phyloP scores from a whole-genome alignment of 2,113 vertebrate species.

The Motacilla tschutschensis region DNA sequence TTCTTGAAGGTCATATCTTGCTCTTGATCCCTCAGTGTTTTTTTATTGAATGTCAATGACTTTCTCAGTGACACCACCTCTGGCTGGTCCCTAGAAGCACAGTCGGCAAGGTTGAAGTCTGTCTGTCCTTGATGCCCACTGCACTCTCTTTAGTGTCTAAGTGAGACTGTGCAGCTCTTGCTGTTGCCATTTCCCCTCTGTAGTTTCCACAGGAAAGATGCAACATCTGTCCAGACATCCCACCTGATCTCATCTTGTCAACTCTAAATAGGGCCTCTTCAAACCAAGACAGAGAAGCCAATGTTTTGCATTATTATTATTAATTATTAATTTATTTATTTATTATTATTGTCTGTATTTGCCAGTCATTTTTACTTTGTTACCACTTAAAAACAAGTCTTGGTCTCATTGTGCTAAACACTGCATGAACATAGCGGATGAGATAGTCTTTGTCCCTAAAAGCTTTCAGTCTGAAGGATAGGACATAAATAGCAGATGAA shows the following conservation, averaged over 20 bases:
- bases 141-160: neutral
- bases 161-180: neutral
- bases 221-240: neutral
- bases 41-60: neutral
- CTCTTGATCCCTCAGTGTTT: accelerated
- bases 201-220: neutral
- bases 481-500: neutral
- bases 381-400: neutral
- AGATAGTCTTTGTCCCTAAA: neutral
- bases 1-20: neutral
- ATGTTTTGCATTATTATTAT: neutral
- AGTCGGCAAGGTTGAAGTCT: neutral
- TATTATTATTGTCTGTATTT: neutral
- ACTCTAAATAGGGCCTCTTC: neutral
- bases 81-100: neutral
- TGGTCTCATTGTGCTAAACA: neutral
- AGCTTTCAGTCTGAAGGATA: neutral
- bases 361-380: neutral
- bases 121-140: neutral
- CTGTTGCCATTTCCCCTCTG: neutral
- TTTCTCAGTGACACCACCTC: neutral
- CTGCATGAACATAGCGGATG: neutral
- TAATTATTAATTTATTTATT: too few relatives aligned
- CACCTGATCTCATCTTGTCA: neutral
- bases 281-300: neutral